phyloP scores from a whole-genome alignment of 2,888 invertebrate genomes.

The Chorisops tibialis region DNA sequence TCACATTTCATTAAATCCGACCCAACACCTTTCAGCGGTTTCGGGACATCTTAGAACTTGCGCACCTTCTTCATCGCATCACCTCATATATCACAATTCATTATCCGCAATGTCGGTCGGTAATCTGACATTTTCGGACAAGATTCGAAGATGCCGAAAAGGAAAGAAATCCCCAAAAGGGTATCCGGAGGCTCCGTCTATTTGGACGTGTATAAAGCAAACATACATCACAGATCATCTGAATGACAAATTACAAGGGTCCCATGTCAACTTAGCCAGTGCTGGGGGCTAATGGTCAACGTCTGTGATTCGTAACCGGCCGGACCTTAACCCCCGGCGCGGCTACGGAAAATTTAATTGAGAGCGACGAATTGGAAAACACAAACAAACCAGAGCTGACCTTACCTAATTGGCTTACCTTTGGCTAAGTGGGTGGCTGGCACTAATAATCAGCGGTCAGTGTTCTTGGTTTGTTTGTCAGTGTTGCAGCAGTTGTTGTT shows the following conservation, averaged over 20 bases:
- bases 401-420: conserved; percentile 18
- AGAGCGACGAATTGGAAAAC: conserved; percentile 11
- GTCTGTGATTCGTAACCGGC: not conserved
- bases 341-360: not conserved
- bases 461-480: not conserved
- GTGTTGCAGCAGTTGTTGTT: not conserved
- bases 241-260: not conserved
- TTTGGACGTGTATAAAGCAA: too few relatives aligned
- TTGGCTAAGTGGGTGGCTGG: conserved; percentile 23
- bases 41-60: too few relatives aligned
- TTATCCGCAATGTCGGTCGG: too few relatives aligned
- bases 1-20: too few relatives aligned
- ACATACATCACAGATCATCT: too few relatives aligned
- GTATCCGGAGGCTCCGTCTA: too few relatives aligned
- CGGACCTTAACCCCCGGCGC: not conserved
- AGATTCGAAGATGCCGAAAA: too few relatives aligned
- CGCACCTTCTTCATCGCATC: too few relatives aligned
- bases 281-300: not conserved
- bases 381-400: conserved; percentile 1
- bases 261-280: conserved; percentile 5
- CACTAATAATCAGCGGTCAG: conserved; percentile 4
- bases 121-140: too few relatives aligned
- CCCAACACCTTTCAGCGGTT: too few relatives aligned
- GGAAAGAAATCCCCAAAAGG: too few relatives aligned
- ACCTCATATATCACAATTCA: too few relatives aligned